Evolutionary conservation across 2,797 vertebrate genomes (phyloP), one percentile per base, ranked within the genome.

Genomic region (Hydrocynus forskahlii): DNA sequence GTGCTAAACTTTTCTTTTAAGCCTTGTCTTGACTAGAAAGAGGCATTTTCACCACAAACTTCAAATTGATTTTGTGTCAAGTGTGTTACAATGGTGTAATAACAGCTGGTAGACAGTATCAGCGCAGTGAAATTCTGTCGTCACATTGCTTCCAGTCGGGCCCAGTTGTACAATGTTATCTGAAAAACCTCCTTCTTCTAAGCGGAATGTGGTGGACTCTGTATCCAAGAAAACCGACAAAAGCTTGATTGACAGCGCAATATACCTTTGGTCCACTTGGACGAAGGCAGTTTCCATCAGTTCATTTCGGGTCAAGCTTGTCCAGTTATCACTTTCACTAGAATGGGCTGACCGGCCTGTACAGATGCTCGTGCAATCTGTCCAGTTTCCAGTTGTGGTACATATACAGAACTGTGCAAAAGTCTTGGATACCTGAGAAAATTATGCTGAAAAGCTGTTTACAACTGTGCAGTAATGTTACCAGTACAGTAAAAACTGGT

Each of bases 211-310:
- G 7, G 1, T 19, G 17, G 7, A 19, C 21, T 9, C 9, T n/a
- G 19, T 17, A 45, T 45, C 19, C 14, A 35, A 29, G 8, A 7
- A 50, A 13, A 50, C 29, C 5, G 1, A 66, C 35, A 40, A 21
- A 69, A 45, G 66, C 64, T 69, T 48, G 45, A 45, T 38, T 69
- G 66, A 70, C 66, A 78, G 55, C 40, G 19, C 57, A 19, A 40
- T 66, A 66, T 69, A 57, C 38, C 64, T 59, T 12, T 50, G 48
- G 48, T 50, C 4, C 48, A 50, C 13, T 50, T 50, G 48, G 2
- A 1, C 1, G 48, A 50, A 50, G 48, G 2, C 48, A 50, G 48
- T 50, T 50, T 43, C 64, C 38, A 7, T 75, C 79, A 21, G 38
- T 54, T 52, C 38, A 55, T 74, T 74, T 55, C 54, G 12, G 59